phyloP scores from a whole-genome alignment of 2,888 invertebrate species.

The Melanotus villosus region DNA sequence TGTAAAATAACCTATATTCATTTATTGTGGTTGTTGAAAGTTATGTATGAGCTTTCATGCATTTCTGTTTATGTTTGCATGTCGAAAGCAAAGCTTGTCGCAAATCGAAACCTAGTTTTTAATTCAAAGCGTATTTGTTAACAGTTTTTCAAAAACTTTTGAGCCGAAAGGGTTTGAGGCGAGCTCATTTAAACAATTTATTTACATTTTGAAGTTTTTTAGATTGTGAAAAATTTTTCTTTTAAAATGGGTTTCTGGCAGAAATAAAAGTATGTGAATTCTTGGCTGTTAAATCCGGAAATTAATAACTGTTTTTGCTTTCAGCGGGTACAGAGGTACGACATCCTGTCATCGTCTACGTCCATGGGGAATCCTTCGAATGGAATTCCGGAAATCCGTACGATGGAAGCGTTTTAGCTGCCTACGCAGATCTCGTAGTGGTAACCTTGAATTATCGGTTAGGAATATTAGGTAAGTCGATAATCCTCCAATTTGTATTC shows the following conservation, averaged over 20 bases:
- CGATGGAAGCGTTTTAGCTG: slow-evolving; percentile 94
- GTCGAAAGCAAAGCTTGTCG: too few relatives aligned
- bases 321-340: slow-evolving; percentile 72
- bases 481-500: slow-evolving; percentile 4
- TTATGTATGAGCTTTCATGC: too few relatives aligned
- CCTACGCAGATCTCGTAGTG: slow-evolving; percentile 92
- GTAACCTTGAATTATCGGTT: slow-evolving; percentile 97
- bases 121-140: slow-evolving; percentile 28
- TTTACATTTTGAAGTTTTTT: too few relatives aligned
- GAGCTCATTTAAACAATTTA: slow-evolving; percentile 17
- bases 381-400: slow-evolving; percentile 98
- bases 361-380: slow-evolving; percentile 92
- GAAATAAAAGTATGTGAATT: too few relatives aligned
- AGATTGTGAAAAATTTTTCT: too few relatives aligned
- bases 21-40: not conserved
- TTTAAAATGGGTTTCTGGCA: too few relatives aligned
- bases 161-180: slow-evolving; percentile 21
- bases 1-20: too few relatives aligned
- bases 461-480: slow-evolving; percentile 83
- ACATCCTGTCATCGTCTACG: slow-evolving; percentile 85
- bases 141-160: slow-evolving; percentile 5
- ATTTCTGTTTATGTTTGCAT: too few relatives aligned
- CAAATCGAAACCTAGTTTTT: too few relatives aligned
- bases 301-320: slow-evolving; percentile 52
- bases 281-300: too few relatives aligned